Percentiles rank a stretch among this genome's conserved stretches.
Conservation (phyloP, 1,140 invertebrate genomes). For the Philopotamus ludificatus region DNA sequence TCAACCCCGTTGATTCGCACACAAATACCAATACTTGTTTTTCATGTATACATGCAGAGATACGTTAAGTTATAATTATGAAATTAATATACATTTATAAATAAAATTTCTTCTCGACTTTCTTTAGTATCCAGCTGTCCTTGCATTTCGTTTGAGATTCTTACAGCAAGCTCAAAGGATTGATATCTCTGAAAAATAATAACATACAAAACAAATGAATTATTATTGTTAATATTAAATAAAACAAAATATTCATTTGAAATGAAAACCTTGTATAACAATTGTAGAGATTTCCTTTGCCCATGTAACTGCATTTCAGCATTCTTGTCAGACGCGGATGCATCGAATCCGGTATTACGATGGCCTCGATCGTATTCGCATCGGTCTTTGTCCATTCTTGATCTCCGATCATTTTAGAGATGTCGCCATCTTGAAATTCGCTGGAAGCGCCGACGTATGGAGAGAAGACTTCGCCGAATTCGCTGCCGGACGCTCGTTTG, state of each 20-base stretch:
- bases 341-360: neutral
- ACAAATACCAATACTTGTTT: neutral
- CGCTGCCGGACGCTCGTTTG: conserved; percentile 23
- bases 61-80: conserved; percentile 6
- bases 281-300: conserved; percentile 30
- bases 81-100: conserved; percentile 1
- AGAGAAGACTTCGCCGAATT: conserved; percentile 3
- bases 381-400: conserved; percentile 3
- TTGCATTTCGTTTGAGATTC: no score
- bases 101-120: conserved; percentile 9
- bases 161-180: no score
- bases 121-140: no score
- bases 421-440: conserved; percentile 3
- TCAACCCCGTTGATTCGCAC: conserved; percentile 6
- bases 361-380: neutral
- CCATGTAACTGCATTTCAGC: conserved; percentile 25
- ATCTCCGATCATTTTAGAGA: conserved; percentile 1
- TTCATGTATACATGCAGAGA: neutral
- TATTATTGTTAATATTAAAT: no score
- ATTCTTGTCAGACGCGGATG: neutral
- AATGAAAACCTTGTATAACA: no score
- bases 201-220: no score
- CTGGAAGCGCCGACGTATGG: neutral
- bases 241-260: no score
- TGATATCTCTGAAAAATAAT: no score